These are phyloP conservation scores for Siniperca scherzeri DNA, from an alignment of 2,797 vertebrate species.

Conservation along the genomic window DNA sequence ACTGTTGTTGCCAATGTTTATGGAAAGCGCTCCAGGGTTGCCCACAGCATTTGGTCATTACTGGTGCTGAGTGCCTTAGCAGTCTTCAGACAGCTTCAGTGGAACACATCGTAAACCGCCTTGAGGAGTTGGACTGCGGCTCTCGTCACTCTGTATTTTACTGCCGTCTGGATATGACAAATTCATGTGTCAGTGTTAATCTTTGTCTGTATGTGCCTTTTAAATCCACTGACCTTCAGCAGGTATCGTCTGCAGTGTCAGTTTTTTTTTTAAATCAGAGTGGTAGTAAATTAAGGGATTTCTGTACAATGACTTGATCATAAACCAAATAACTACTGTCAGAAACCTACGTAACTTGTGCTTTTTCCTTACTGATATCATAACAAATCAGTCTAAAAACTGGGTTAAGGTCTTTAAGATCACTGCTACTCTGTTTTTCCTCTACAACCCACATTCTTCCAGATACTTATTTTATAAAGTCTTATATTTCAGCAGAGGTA, in stretches of 20 bases:
- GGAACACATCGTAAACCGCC: constrained; percentile 44
- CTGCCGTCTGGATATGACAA: constrained; percentile 35
- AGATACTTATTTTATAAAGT: not conserved
- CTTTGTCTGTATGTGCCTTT: constrained; percentile 1
- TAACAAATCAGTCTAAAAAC: not conserved
- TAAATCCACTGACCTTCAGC: not conserved
- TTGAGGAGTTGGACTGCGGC: constrained; percentile 2
- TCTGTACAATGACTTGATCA: not conserved
- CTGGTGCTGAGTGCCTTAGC: constrained; percentile 72
- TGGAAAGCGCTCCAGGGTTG: constrained; percentile 56
- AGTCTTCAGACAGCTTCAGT: constrained; percentile 47
- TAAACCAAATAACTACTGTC: constrained; percentile 12
- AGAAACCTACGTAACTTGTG: not conserved
- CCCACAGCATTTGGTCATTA: constrained; percentile 59
- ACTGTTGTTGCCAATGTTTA: constrained; percentile 49
- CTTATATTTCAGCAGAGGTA: constrained; percentile 23
- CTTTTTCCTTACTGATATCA: not conserved
- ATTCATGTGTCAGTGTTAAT: constrained; percentile 22
- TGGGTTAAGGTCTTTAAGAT: constrained; percentile 3
- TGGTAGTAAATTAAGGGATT: constrained; percentile 1
- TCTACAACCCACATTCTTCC: constrained; percentile 3
- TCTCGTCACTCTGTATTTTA: constrained; percentile 37
- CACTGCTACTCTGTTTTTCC: constrained; percentile 13
- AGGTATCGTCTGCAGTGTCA: not conserved
- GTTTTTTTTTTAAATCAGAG: not conserved